Base-by-base conservation (phyloP, 1,140 invertebrate species). In the Aphaenogaster rudis region DNA sequence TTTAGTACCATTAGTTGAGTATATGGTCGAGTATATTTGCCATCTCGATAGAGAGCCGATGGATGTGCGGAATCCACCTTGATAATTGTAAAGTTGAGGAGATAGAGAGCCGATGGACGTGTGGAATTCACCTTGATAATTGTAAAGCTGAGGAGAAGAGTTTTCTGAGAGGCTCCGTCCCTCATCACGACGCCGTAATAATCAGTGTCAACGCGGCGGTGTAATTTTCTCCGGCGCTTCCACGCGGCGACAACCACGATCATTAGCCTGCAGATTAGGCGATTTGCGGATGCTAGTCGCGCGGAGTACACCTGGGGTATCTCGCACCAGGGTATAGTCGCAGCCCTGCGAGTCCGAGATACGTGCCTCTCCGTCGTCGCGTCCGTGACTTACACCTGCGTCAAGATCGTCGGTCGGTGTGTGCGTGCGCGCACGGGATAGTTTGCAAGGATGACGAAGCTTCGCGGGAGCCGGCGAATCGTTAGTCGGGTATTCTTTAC, bases 391-490 rank as follows among this genome's bases (percentile, higher is more conserved):
- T 45, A 63, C 54, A 52, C 48, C 66, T 79, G 72, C 50, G 64
- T 61, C 63, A 28, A 8, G 52, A 52, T 52, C 28, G 74, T 45
- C 17, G 50, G 11, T 57, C 17, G 21, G 0, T 0, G 54, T 52
- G 57, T 5, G 52, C 57, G 17, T 33, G 21, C 57, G 78, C 11
- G 52, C 69, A 66, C 42, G 52, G 79, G 87, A 92, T 92, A 92
- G 92, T 92, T 92, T 92, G 92, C 92, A 88, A 92, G 92, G 85
- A 92, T 92, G 92, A 92, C 91, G 91, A 92, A 90, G 91, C 92
- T 90, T 48, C 79, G 45, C 86, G 42, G 87, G 79, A 88, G 91
- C 86, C 63, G 81, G 61, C 78, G 90, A 92, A 91, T 92, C 91
- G 92, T 92, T 92, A 92, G 91, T 77, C 66, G 88, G 59, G 81